Percentiles rank a stretch among this genome's conserved stretches.
Evolutionary conservation across 2,113 vertebrate genomes (phyloP).

Genomic region (Laticauda laticaudata): DNA sequence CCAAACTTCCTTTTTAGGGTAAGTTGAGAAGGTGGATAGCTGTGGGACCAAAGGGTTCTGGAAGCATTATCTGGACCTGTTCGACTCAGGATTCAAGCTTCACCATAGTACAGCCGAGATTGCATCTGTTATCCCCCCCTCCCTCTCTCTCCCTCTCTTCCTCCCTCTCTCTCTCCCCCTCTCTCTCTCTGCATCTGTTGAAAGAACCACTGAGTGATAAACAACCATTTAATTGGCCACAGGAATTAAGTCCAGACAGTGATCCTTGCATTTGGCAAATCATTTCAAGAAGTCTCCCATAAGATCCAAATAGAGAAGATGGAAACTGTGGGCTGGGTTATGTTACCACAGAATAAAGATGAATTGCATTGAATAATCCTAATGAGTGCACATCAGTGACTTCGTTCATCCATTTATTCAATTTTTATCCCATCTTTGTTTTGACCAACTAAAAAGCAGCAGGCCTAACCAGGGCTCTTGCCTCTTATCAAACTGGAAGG

Average conservation of each 20-base stretch:
- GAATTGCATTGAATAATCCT: neutral
- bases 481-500: neutral
- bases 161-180: rapidly evolving
- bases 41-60: neutral
- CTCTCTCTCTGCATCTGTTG: too few relatives aligned
- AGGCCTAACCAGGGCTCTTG: neutral
- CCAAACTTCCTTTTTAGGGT: neutral
- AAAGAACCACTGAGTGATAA: neutral
- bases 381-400: neutral
- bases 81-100: neutral
- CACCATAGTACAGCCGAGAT: neutral
- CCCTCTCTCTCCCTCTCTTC: rapidly evolving
- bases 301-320: neutral
- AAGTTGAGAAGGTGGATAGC: neutral
- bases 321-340: neutral
- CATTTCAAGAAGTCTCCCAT: neutral
- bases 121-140: neutral
- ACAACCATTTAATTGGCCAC: neutral
- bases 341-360: neutral
- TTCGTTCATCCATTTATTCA: neutral
- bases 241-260: neutral
- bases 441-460: neutral
- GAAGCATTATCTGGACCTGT: neutral
- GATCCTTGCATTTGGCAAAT: neutral
- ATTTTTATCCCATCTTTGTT: neutral